phyloP scores from a whole-genome alignment of 2,797 vertebrate species.

The Megaceryle alcyon region DNA sequence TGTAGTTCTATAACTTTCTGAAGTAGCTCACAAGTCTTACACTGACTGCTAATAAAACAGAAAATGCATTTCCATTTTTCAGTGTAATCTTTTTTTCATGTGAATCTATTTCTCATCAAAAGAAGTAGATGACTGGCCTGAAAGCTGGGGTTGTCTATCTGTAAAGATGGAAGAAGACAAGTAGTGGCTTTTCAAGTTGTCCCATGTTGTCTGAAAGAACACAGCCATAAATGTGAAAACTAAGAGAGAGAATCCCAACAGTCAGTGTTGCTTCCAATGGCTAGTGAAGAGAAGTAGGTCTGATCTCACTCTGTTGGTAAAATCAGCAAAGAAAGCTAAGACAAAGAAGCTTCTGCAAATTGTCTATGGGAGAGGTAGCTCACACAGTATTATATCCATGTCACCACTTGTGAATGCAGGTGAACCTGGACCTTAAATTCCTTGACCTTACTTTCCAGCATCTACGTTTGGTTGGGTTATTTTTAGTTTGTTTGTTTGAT shows the following conservation, averaged over 20 bases:
- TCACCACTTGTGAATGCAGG: neutral
- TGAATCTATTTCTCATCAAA: conserved; percentile 56
- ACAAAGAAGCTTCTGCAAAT: neutral
- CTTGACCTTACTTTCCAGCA: neutral
- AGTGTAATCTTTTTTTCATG: conserved; percentile 68
- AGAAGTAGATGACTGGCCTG: neutral
- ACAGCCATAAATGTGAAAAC: neutral
- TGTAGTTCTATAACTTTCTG: conserved; percentile 45
- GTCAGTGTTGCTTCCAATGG: neutral
- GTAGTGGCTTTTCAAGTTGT: conserved; percentile 9
- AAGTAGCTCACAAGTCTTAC: conserved; percentile 46
- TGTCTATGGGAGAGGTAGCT: neutral
- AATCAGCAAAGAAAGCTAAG: neutral
- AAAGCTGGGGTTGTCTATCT: conserved; percentile 7
- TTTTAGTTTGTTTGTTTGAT: neutral
- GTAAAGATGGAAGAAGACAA: neutral
- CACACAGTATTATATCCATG: neutral
- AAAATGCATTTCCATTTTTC: conserved; percentile 54
- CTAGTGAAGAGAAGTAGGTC: neutral
- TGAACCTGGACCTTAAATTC: neutral
- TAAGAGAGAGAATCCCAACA: neutral
- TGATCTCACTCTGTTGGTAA: neutral
- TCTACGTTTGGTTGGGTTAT: no score
- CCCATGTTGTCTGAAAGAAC: neutral
- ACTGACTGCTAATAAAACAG: conserved; percentile 52